phyloP scores from a whole-genome alignment of 1,140 invertebrate species.

The Megathymus violae region DNA sequence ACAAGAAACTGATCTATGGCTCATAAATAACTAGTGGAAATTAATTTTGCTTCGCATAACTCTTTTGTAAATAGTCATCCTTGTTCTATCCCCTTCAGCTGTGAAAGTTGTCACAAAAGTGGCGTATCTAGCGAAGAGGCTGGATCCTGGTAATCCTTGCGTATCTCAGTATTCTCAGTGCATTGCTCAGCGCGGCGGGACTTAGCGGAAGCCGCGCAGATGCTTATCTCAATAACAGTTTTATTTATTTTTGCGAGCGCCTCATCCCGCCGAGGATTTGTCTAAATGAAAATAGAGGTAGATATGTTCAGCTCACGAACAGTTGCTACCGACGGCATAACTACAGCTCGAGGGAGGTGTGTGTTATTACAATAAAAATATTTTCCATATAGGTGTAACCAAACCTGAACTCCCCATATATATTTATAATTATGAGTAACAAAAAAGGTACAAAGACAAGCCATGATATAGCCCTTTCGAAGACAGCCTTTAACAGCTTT shows the following conservation, averaged over 20 bases:
- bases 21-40: constrained; percentile 12
- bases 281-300: constrained; percentile 77
- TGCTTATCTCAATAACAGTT: constrained; percentile 84
- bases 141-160: constrained; percentile 73
- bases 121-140: constrained; percentile 58
- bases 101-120: constrained; percentile 70
- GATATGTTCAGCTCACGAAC: constrained; percentile 45
- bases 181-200: constrained; percentile 78
- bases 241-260: constrained; percentile 82
- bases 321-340: constrained; percentile 10
- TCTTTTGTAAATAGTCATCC: constrained; percentile 51
- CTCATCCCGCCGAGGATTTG: constrained; percentile 71
- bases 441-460: too few relatives aligned
- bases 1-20: background rate
- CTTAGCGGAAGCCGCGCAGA: constrained; percentile 80
- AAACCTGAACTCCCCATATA: too few relatives aligned
- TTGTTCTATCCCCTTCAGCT: constrained; percentile 68
- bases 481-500: too few relatives aligned
- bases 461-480: too few relatives aligned
- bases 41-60: constrained; percentile 13
- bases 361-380: constrained; percentile 1
- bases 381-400: too few relatives aligned
- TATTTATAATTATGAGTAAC: too few relatives aligned
- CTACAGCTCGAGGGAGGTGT: background rate
- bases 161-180: constrained; percentile 80